Base-by-base conservation (phyloP, 2,113 vertebrate genomes). In the Phalacrocorax pelagicus region DNA sequence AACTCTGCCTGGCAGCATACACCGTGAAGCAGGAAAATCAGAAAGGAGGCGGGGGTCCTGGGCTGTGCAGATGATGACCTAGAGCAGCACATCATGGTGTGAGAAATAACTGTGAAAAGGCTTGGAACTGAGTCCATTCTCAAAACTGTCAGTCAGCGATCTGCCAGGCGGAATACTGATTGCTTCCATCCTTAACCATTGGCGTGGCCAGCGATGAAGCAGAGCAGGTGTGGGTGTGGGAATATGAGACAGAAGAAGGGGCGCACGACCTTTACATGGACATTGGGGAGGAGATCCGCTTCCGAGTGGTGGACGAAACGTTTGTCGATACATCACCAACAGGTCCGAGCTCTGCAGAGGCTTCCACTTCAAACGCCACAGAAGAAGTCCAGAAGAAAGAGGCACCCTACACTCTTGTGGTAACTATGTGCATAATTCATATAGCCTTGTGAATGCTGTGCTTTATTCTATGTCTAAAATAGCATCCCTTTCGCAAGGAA, bases 181-280 rank as follows among this genome's bases (percentile, higher is more conserved):
- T 5, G 30, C 36, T 83, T 75, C 92, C 57, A 71, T 78, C 98
- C 98, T 99, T 99, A 97, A 98, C 98, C n/a, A 12, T 38, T 89
- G 70, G 23, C 2, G 24, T 65, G 34, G 30, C 32, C 97, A 99
- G 99, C 0, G 99, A 99, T 7, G 99, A 99, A 87, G 98, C 99
- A 0, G 99, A 99, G 96, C 99, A 99, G 93, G 99, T 99, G 62
- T 99, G 99, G 99, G 98, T 99, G 32, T 99, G 99, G 99, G 99
- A 99, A 82, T 99, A 99, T 0, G 99, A 99, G 98, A 99, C 99
- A 0, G 99, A 99, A 24, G 99, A 99, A 90, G 99, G 99, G 1
- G 99, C 99, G 6, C 99, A 99, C 1, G 99, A 99, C 97, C 98
- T 99, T 83, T 99, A 99, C 98, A 99, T 99, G 99, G 99, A 99